Conservation (phyloP, 2,888 invertebrate genomes). For the Heteromyza rotundicornis region DNA sequence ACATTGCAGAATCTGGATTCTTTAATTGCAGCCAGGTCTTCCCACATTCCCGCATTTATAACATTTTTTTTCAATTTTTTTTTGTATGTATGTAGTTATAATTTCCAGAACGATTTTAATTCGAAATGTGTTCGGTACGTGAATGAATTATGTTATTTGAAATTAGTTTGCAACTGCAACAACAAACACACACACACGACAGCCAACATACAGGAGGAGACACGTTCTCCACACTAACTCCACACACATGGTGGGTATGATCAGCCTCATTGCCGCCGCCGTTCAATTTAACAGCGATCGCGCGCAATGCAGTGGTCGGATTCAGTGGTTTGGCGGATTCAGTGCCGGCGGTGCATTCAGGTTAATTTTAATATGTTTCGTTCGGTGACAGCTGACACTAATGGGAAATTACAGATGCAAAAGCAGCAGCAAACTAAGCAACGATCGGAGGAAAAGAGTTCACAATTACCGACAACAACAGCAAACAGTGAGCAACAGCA, state of each 20-base stretch:
- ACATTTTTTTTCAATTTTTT: too few relatives aligned
- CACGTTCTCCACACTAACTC: not conserved
- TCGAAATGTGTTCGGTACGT: slow-evolving; percentile 24
- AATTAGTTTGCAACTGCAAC: slow-evolving; percentile 58
- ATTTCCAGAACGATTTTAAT: too few relatives aligned
- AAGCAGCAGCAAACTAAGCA: not conserved
- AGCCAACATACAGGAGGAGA: not conserved
- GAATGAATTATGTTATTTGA: slow-evolving; percentile 61
- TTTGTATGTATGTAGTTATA: too few relatives aligned
- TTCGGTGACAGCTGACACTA: slow-evolving; percentile 23
- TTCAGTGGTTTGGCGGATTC: slow-evolving; percentile 10
- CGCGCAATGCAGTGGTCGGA: not conserved
- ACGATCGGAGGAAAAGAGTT: not conserved
- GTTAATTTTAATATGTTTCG: slow-evolving; percentile 60
- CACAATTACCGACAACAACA: not conserved
- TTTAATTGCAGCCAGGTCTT: too few relatives aligned
- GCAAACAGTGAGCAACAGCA: not conserved
- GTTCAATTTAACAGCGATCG: not conserved
- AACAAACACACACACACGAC: not conserved
- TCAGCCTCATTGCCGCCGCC: not conserved
- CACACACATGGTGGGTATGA: not conserved
- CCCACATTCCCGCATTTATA: too few relatives aligned
- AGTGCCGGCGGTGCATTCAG: slow-evolving; percentile 59
- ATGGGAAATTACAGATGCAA: not conserved
- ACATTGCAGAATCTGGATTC: too few relatives aligned